Evolutionary conservation across 2,113 vertebrate species (phyloP).

Genomic region (Ailuropoda melanoleuca): DNA sequence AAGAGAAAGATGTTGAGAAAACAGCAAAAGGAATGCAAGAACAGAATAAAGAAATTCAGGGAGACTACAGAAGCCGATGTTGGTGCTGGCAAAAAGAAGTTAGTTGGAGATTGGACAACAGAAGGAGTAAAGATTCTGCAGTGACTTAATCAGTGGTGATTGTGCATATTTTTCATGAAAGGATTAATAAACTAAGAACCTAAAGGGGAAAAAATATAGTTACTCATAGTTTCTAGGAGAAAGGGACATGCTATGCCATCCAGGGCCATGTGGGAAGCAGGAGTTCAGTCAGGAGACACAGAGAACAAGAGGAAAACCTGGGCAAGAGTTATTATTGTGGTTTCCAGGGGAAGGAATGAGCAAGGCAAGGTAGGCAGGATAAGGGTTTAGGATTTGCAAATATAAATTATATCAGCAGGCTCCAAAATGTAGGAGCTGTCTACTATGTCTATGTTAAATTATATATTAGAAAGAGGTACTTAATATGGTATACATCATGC

Average conservation of each 20-base stretch:
- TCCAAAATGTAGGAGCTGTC: neutral
- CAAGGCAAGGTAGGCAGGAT: neutral
- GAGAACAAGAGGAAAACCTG: neutral
- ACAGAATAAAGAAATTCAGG: neutral
- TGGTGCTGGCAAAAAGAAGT: neutral
- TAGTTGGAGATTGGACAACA: neutral
- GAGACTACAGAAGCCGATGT: neutral
- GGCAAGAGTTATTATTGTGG: neutral
- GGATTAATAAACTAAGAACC: neutral
- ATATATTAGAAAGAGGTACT: neutral
- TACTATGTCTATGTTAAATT: neutral
- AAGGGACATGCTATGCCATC: neutral
- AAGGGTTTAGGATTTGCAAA: neutral
- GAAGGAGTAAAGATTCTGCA: neutral
- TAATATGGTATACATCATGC: neutral
- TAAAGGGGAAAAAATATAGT: neutral
- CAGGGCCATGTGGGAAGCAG: too few relatives aligned
- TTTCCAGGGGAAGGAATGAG: neutral
- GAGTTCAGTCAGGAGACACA: neutral
- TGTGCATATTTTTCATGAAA: neutral
- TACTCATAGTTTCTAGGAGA: neutral
- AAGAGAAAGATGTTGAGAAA: neutral
- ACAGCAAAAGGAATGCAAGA: neutral
- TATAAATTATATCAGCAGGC: neutral
- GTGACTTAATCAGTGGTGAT: neutral